Evolutionary conservation across 2,888 invertebrate genomes (phyloP).

Genomic region (Marasmarcha lunaedactyla): DNA sequence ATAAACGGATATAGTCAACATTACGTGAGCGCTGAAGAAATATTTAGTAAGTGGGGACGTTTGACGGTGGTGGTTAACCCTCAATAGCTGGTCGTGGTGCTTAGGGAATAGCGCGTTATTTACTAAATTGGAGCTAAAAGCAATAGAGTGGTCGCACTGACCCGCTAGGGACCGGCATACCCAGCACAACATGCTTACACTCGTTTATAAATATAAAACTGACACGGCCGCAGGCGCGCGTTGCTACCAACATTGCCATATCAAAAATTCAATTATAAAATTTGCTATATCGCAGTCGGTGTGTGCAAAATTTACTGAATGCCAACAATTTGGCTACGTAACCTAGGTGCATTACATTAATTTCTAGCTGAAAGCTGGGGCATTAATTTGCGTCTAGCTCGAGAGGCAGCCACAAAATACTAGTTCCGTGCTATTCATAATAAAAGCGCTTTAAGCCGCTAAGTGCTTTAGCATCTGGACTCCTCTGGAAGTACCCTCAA

Average conservation of each 20-base stretch:
- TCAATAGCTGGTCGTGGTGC: too few relatives aligned
- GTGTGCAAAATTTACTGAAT: slow-evolving; percentile 46
- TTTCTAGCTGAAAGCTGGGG: slow-evolving; percentile 62
- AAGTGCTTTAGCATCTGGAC: slow-evolving; percentile 64
- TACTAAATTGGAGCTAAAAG: too few relatives aligned
- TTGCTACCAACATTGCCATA: slow-evolving; percentile 12
- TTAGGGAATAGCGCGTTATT: too few relatives aligned
- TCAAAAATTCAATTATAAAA: slow-evolving; percentile 56
- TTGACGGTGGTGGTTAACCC: too few relatives aligned
- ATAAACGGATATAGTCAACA: too few relatives aligned
- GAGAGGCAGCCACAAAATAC: slow-evolving; percentile 63
- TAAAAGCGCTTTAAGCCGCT: slow-evolving; percentile 61
- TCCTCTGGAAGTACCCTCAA: slow-evolving; percentile 43
- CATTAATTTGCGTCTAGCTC: slow-evolving; percentile 65
- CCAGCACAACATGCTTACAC: too few relatives aligned
- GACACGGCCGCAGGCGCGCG: background rate
- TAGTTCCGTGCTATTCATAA: slow-evolving; percentile 68
- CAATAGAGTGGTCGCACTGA: too few relatives aligned
- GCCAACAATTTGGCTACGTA: slow-evolving; percentile 57
- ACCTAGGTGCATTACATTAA: slow-evolving; percentile 67
- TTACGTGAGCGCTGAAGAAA: too few relatives aligned
- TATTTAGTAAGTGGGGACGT: too few relatives aligned
- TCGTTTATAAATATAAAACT: background rate
- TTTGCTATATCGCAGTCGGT: slow-evolving; percentile 25
- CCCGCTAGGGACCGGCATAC: too few relatives aligned